Conservation (phyloP, 2,113 vertebrate species). For the Chloropsis hardwickii region DNA sequence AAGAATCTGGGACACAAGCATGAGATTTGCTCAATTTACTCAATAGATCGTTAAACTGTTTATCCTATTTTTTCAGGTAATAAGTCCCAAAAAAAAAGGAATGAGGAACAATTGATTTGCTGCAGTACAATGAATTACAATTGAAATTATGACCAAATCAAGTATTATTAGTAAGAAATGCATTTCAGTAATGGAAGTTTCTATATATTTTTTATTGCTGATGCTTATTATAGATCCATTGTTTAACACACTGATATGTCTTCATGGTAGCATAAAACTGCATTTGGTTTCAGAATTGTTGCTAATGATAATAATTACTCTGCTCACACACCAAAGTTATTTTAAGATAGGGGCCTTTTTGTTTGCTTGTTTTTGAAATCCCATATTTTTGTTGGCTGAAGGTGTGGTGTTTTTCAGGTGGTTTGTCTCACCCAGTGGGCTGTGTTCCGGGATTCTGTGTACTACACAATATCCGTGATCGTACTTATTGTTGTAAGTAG, state of each 20-base stretch:
- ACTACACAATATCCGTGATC: constrained; percentile 89
- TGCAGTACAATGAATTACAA: background rate
- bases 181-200: background rate
- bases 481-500: constrained; percentile 90
- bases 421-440: constrained; percentile 92
- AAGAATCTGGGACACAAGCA: background rate
- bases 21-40: background rate
- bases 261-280: background rate
- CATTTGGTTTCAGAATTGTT: background rate
- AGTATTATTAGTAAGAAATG: background rate
- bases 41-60: background rate
- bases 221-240: background rate
- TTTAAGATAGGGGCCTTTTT: background rate
- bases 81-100: background rate
- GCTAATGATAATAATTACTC: background rate
- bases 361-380: background rate
- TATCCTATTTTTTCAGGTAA: background rate
- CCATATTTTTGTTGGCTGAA: background rate
- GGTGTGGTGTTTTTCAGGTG: constrained; percentile 76
- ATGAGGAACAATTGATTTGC: background rate
- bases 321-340: background rate
- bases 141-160: background rate
- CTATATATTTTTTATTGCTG: background rate
- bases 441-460: constrained; percentile 91
- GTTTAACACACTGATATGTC: background rate